phyloP scores from a whole-genome alignment of 2,888 invertebrate species.

The Dryobotodes eremita region DNA sequence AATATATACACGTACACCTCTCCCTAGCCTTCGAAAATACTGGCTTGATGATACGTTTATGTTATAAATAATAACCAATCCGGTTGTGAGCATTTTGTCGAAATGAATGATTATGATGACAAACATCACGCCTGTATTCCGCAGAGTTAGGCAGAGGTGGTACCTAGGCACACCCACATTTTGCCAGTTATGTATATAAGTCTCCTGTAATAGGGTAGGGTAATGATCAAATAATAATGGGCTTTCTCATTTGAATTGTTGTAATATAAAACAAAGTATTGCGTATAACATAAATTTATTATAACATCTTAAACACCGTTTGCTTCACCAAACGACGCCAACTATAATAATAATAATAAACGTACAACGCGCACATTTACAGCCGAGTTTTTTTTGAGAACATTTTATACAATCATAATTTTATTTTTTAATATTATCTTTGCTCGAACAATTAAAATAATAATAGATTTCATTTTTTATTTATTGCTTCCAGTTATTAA shows the following conservation, averaged over 20 bases:
- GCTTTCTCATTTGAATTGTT: background rate
- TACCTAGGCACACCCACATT: background rate
- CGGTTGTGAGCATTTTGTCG: background rate
- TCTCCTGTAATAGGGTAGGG: too few species aligned
- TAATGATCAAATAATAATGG: background rate
- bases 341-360: conserved; percentile 47
- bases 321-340: conserved; percentile 42
- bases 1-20: too few species aligned
- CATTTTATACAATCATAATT: conserved; percentile 46
- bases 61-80: too few species aligned
- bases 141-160: too few species aligned
- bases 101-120: background rate
- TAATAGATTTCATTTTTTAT: conserved; percentile 9
- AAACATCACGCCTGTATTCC: too few species aligned
- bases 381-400: conserved; percentile 25
- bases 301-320: conserved; percentile 61
- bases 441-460: conserved; percentile 8
- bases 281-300: conserved; percentile 67
- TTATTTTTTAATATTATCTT: conserved; percentile 43
- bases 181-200: background rate
- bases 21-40: too few species aligned
- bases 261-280: conserved; percentile 31
- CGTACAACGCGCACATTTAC: conserved; percentile 40
- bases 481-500: conserved; percentile 37
- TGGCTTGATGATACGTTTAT: too few species aligned